phyloP scores from a whole-genome alignment of 2,113 vertebrate species.

The Mustelus asterias region DNA sequence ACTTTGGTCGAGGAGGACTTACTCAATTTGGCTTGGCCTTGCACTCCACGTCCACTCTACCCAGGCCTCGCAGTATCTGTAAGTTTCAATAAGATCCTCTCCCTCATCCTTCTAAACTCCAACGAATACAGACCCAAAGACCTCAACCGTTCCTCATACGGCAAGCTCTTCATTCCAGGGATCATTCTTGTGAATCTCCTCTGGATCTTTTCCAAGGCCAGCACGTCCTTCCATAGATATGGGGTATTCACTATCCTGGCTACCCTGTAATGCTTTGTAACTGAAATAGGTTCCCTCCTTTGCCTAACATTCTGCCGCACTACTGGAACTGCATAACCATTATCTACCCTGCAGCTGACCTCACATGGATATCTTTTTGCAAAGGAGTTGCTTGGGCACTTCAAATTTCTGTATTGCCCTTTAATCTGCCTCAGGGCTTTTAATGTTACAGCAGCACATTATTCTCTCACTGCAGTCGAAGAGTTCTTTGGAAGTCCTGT shows the following conservation, averaged over 20 bases:
- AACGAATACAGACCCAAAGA: too few relatives aligned
- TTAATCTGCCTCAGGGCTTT: background rate
- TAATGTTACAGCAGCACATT: background rate
- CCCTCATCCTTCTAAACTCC: too few relatives aligned
- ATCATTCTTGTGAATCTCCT: too few relatives aligned
- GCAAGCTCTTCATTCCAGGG: too few relatives aligned
- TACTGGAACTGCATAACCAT: background rate
- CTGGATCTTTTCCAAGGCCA: too few relatives aligned
- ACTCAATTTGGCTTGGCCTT: too few relatives aligned
- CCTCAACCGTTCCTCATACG: too few relatives aligned
- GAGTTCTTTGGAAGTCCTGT: background rate
- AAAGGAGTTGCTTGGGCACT: background rate
- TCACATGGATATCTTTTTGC: background rate
- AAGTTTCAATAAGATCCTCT: too few relatives aligned
- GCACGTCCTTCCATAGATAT: too few relatives aligned
- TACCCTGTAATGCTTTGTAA: background rate
- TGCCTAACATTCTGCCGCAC: background rate
- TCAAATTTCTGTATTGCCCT: background rate
- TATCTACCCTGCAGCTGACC: background rate
- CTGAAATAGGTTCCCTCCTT: background rate
- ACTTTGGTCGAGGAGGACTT: too few relatives aligned
- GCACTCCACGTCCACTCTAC: too few relatives aligned
- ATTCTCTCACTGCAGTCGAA: background rate
- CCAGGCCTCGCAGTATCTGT: too few relatives aligned
- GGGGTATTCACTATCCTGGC: background rate